Evolutionary conservation across 1,140 invertebrate species (phyloP).

Genomic region (Chrysoperla carnea): DNA sequence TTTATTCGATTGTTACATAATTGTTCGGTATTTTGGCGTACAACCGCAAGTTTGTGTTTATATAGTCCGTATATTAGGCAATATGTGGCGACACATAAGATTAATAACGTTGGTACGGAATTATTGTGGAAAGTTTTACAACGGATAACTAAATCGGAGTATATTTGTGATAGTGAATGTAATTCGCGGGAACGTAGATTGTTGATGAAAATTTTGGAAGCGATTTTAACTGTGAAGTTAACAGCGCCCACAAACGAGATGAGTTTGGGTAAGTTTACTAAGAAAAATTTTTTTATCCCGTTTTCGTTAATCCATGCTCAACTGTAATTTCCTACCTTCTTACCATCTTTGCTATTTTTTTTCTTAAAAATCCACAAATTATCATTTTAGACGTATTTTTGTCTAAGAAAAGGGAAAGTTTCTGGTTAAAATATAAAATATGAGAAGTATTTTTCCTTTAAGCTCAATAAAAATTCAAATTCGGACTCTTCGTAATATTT

Average conservation of each 20-base stretch:
- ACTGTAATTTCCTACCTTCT: too few relatives aligned
- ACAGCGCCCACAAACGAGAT: constrained; percentile 13
- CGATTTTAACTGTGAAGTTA: constrained; percentile 24
- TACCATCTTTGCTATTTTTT: too few relatives aligned
- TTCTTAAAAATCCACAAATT: too few relatives aligned
- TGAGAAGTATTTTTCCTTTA: too few relatives aligned
- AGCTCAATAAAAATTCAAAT: too few relatives aligned
- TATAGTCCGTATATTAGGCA: constrained; percentile 34
- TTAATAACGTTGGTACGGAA: constrained; percentile 17
- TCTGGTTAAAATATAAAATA: too few relatives aligned
- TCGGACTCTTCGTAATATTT: too few relatives aligned
- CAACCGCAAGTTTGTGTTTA: constrained; percentile 32
- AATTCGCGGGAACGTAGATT: constrained; percentile 13
- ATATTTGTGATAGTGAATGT: constrained; percentile 13
- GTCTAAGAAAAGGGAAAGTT: too few relatives aligned
- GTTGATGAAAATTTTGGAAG: constrained; percentile 23
- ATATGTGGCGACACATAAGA: constrained; percentile 21
- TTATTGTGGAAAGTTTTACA: constrained; percentile 23
- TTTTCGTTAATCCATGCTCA: too few relatives aligned
- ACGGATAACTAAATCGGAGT: constrained; percentile 4
- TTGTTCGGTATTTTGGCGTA: constrained; percentile 31
- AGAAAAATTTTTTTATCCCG: too few relatives aligned
- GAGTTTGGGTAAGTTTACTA: constrained; percentile 14
- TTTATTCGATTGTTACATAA: constrained; percentile 20
- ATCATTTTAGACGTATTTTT: too few relatives aligned